Evolutionary conservation across 2,113 vertebrate species (phyloP).

Genomic region (human (Homo sapiens)): GRCh38 chr13:106233501-106234000

Average conservation of each 20-base stretch:
- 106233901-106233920: not conserved
- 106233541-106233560: not conserved
- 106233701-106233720: not conserved
- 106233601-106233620: not conserved
- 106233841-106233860: not conserved
- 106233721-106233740: not conserved
- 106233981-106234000: not conserved
- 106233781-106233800: not conserved
- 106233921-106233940: not conserved
- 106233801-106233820: not conserved
- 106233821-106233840: not conserved
- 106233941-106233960: accelerated
- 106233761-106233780: not conserved
- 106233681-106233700: conserved; percentile 11
- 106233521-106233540: not conserved
- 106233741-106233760: not conserved
- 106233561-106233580: accelerated
- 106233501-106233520: accelerated
- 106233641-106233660: not conserved
- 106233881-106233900: not conserved
- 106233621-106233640: not conserved
- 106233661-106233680: not conserved
- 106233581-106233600: accelerated
- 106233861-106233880: not conserved
- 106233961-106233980: not conserved